A percentile compares a stretch with the other conserved stretches of the same genome.
phyloP scores from a whole-genome alignment of 2,888 invertebrate species.

The Eumacrocentrus americanus region DNA sequence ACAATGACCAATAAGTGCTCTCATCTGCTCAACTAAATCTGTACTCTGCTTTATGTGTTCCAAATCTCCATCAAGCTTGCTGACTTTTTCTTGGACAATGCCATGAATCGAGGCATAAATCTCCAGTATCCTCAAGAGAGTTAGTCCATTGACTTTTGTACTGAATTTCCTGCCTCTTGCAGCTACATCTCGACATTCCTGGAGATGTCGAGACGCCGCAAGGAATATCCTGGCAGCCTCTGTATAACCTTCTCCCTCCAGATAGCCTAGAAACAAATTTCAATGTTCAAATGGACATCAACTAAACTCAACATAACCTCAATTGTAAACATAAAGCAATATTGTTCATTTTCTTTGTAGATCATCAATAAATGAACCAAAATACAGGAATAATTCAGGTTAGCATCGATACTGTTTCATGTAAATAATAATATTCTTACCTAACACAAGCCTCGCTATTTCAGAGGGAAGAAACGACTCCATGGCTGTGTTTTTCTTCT shows the following conservation, averaged over 20 bases:
- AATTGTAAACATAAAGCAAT: background rate
- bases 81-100: slow-evolving; percentile 54
- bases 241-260: slow-evolving; percentile 52
- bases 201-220: slow-evolving; percentile 47
- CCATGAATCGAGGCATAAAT: slow-evolving; percentile 51
- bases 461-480: slow-evolving; percentile 58
- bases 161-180: slow-evolving; percentile 48
- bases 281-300: background rate
- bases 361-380: too few species aligned
- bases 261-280: too few species aligned
- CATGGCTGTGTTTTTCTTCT: slow-evolving; percentile 42
- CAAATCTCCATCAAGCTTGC: slow-evolving; percentile 44
- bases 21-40: slow-evolving; percentile 55
- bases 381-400: slow-evolving; percentile 25
- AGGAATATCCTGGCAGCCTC: slow-evolving; percentile 51
- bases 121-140: slow-evolving; percentile 53
- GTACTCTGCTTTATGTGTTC: slow-evolving; percentile 52
- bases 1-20: slow-evolving; percentile 52
- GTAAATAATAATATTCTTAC: slow-evolving; percentile 43
- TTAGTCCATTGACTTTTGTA: slow-evolving; percentile 50
- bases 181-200: slow-evolving; percentile 47
- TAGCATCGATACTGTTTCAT: slow-evolving; percentile 27
- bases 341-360: background rate
- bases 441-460: slow-evolving; percentile 57
- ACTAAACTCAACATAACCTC: background rate